Percentiles rank a stretch among this genome's conserved stretches.
Conservation (phyloP, 2,888 invertebrate genomes). For the Nemoura dubitans region DNA sequence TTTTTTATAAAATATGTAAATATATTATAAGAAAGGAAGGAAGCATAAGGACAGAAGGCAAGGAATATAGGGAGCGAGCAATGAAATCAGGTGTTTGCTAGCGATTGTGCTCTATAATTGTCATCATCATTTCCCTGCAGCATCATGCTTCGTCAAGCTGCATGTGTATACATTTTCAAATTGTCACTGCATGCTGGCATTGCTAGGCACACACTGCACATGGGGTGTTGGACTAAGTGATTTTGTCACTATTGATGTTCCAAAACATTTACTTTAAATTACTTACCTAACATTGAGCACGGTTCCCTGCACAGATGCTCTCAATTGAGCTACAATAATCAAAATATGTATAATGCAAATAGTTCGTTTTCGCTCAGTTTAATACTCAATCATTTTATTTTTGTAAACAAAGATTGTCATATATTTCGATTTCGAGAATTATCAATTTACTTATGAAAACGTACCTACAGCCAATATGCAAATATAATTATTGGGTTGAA, state of each 20-base stretch:
- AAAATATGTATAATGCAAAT: no score
- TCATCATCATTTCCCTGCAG: background rate
- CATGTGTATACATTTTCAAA: background rate
- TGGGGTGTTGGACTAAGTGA: background rate
- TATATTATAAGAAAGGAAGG: background rate
- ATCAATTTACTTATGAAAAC: no score
- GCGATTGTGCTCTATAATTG: background rate
- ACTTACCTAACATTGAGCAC: no score
- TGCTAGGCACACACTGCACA: background rate
- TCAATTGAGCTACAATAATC: no score
- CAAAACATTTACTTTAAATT: background rate
- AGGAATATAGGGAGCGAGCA: background rate
- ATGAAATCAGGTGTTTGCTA: background rate
- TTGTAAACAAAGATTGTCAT: no score
- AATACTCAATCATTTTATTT: no score
- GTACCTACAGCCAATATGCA: no score
- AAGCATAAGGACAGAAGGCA: background rate
- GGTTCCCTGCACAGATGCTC: no score
- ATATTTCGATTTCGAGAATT: no score
- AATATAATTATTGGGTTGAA: no score
- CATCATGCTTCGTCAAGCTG: background rate
- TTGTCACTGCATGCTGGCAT: background rate
- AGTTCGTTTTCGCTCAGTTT: no score
- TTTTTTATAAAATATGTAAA: constrained; percentile 3
- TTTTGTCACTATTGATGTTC: background rate